These are phyloP conservation scores for Eueremaeus valkanovi DNA, from an alignment of 2,888 invertebrate genomes.

Conservation along the genomic window DNA sequence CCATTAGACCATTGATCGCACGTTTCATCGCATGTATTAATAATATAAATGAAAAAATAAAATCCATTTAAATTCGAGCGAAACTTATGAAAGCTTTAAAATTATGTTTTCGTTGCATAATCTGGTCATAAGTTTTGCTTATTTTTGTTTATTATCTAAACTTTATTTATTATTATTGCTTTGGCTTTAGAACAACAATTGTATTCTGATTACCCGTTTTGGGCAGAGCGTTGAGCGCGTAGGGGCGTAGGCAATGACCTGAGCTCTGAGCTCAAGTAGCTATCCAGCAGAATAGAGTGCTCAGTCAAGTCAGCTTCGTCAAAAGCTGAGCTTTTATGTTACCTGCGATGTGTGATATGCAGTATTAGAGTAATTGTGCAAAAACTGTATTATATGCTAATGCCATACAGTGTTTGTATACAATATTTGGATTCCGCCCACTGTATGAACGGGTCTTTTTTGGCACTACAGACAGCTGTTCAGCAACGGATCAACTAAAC, in stretches of 20 bases:
- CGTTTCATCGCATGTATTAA: background rate
- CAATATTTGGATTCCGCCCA: conserved; percentile 1
- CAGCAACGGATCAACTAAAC: background rate
- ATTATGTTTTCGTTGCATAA: background rate
- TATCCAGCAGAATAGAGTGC: background rate
- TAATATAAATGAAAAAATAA: background rate
- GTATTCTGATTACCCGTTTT: background rate
- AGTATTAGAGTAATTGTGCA: background rate
- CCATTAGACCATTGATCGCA: background rate
- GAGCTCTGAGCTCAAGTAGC: background rate
- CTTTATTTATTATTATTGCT: background rate
- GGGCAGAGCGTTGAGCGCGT: background rate
- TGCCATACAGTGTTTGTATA: background rate
- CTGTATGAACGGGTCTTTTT: conserved; percentile 11
- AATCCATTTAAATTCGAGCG: background rate
- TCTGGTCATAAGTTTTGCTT: background rate
- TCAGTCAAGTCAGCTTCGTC: background rate
- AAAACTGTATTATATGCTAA: background rate
- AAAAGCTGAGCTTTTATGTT: background rate
- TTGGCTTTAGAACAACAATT: background rate
- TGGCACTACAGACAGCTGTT: background rate
- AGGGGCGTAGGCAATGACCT: conserved; percentile 18
- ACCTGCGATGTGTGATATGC: background rate
- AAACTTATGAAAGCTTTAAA: background rate
- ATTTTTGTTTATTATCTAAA: background rate